phyloP scores from a whole-genome alignment of 2,888 invertebrate species.

The Listrodromus nycthemerus region DNA sequence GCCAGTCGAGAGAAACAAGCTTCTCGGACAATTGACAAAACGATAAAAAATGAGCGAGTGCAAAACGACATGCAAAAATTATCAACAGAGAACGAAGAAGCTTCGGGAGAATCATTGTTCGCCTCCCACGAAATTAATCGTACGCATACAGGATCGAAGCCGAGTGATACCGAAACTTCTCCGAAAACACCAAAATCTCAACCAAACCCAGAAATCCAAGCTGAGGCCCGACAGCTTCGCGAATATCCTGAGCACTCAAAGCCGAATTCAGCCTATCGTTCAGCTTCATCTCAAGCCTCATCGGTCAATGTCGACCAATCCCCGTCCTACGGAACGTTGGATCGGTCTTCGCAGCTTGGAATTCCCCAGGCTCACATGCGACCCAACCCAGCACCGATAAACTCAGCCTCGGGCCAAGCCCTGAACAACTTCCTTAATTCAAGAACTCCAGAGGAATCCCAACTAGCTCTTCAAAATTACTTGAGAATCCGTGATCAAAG shows the following conservation, averaged over 20 bases:
- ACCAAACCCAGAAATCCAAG: neutral
- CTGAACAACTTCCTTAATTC: constrained; percentile 78
- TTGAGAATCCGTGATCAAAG: constrained; percentile 63
- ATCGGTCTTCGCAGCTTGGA: neutral
- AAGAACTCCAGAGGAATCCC: constrained; percentile 79
- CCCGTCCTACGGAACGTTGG: neutral
- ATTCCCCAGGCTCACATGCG: neutral
- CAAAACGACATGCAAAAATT: neutral
- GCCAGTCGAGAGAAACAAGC: neutral
- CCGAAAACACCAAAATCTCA: neutral
- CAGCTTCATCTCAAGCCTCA: neutral
- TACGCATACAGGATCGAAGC: neutral
- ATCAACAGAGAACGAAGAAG: neutral
- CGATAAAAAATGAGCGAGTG: neutral
- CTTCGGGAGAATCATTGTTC: neutral
- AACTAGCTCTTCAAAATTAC: constrained; percentile 76
- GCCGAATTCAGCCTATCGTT: neutral
- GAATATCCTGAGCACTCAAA: constrained; percentile 24
- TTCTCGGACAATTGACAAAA: neutral
- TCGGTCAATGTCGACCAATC: neutral
- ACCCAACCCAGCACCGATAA: constrained; percentile 5
- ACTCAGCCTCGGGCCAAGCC: constrained; percentile 65
- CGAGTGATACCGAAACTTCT: neutral
- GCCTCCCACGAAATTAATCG: too few relatives aligned
- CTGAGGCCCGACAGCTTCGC: constrained; percentile 37